phyloP scores from a whole-genome alignment of 2,888 invertebrate species.

The Hipparchia semele region DNA sequence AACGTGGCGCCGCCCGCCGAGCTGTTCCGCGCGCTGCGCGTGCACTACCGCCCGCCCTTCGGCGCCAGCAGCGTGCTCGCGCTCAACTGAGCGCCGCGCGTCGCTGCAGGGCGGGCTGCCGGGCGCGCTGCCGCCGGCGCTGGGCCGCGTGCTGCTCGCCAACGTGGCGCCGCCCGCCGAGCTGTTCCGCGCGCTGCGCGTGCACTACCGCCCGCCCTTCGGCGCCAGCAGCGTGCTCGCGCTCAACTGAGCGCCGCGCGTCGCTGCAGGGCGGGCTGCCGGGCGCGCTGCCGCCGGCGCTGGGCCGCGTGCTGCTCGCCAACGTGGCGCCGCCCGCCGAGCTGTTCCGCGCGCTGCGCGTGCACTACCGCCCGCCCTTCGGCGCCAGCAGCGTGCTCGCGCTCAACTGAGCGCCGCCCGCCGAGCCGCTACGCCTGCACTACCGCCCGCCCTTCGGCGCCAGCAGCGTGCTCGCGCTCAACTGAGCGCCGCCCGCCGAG shows the following conservation, averaged over 20 bases:
- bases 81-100: constrained; percentile 85
- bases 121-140: constrained; percentile 48
- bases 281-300: constrained; percentile 87
- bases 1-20: constrained; percentile 90
- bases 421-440: no score
- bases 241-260: constrained; percentile 85
- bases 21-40: constrained; percentile 88
- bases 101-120: constrained; percentile 50
- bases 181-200: constrained; percentile 88
- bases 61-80: constrained; percentile 68
- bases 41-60: constrained; percentile 93
- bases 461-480: constrained; percentile 90
- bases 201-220: constrained; percentile 93
- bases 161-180: constrained; percentile 90
- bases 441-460: constrained; percentile 85
- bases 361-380: constrained; percentile 93
- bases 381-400: constrained; percentile 68
- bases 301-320: constrained; percentile 89
- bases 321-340: constrained; percentile 90
- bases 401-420: constrained; percentile 86
- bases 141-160: constrained; percentile 89
- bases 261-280: constrained; percentile 87
- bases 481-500: constrained; percentile 89
- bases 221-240: constrained; percentile 68
- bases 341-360: constrained; percentile 88